phyloP scores from a whole-genome alignment of 2,113 vertebrate species.

The Triplophysa rosa region DNA sequence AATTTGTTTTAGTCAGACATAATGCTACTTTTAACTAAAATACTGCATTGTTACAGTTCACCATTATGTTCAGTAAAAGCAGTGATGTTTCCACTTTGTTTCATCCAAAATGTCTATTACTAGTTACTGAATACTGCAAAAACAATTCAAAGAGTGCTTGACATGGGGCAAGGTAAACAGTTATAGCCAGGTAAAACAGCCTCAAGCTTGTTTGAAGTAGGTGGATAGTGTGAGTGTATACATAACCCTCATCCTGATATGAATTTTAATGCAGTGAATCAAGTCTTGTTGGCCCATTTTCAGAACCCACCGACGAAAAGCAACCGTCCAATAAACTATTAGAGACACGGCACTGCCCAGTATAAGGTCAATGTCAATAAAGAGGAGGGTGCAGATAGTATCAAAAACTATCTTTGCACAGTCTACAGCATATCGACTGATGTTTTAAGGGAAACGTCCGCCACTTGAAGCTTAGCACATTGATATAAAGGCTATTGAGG shows the following conservation, averaged over 20 bases:
- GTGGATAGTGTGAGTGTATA: slow-evolving; percentile 10
- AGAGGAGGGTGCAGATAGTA: background rate
- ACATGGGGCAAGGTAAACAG: background rate
- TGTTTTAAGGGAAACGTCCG: no score
- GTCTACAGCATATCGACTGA: background rate
- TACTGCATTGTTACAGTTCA: background rate
- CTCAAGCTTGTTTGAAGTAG: background rate
- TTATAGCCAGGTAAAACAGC: background rate
- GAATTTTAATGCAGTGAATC: slow-evolving; percentile 67
- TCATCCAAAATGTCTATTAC: background rate
- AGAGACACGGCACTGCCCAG: background rate
- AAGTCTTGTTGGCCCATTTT: slow-evolving; percentile 37
- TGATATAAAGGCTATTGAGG: background rate
- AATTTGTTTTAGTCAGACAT: no score
- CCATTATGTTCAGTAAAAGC: background rate
- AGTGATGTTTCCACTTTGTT: background rate
- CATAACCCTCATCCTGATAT: slow-evolving; percentile 53
- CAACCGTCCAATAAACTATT: background rate
- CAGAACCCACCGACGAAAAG: slow-evolving; percentile 54
- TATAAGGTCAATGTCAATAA: background rate
- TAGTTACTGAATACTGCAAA: background rate
- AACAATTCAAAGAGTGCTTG: background rate
- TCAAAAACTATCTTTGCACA: background rate
- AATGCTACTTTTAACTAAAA: background rate
- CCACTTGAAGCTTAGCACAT: background rate